A percentile compares a stretch with the other conserved stretches of the same genome.
Evolutionary conservation across 2,797 vertebrate species (phyloP).

Genomic region (Uromys caudimaculatus): DNA sequence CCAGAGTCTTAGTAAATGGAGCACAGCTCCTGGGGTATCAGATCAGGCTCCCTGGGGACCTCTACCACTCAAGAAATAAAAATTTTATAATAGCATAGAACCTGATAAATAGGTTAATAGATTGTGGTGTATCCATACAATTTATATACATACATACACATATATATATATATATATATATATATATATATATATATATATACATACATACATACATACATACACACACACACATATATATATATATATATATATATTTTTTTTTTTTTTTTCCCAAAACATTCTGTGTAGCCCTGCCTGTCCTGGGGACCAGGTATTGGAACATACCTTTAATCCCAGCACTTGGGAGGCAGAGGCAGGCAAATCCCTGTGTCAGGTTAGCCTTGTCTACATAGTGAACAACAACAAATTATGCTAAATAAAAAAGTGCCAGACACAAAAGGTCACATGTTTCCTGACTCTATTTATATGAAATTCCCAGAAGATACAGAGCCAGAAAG

Average conservation of each 20-base stretch:
- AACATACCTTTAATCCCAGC: neutral
- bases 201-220: too few species aligned
- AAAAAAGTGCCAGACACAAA: conserved; percentile 23
- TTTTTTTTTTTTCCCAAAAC: too few species aligned
- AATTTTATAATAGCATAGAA: neutral
- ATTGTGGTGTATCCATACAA: neutral
- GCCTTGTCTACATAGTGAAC: neutral
- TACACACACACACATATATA: too few species aligned
- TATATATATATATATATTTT: neutral
- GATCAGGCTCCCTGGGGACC: neutral
- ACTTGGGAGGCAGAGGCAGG: neutral
- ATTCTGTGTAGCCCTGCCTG: neutral
- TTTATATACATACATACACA: too few species aligned
- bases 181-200: neutral
- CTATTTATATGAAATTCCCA: neutral
- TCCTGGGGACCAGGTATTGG: neutral
- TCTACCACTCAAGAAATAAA: conserved; percentile 22
- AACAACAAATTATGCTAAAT: neutral
- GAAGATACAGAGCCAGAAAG: neutral
- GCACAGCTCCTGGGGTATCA: too few species aligned
- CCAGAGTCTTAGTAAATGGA: neutral
- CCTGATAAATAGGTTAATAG: neutral
- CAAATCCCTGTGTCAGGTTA: neutral
- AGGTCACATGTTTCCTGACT: neutral
- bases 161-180: too few species aligned